Conservation (phyloP, 1,140 invertebrate genomes). For the Aphelinus atriplicis region DNA sequence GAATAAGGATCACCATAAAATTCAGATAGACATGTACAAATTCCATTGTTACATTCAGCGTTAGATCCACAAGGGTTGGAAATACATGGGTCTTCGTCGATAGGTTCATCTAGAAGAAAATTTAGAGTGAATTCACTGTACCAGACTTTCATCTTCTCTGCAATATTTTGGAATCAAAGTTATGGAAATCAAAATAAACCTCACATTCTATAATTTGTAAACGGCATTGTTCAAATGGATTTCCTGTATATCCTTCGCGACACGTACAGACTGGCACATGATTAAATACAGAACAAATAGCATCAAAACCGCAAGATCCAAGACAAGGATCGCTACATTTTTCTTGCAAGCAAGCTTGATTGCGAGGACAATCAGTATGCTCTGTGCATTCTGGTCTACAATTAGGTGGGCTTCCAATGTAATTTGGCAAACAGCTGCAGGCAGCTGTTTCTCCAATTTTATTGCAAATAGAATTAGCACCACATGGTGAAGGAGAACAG, state of each 20-base stretch:
- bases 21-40: conserved; percentile 73
- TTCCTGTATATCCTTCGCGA: conserved; percentile 73
- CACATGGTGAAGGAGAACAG: conserved; percentile 80
- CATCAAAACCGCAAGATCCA: conserved; percentile 74
- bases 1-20: conserved; percentile 76
- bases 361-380: conserved; percentile 76
- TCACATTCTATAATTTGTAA: conserved; percentile 65
- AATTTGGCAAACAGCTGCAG: conserved; percentile 75
- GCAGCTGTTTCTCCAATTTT: conserved; percentile 71
- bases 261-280: conserved; percentile 78
- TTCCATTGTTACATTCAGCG: conserved; percentile 70
- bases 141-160: conserved; percentile 22
- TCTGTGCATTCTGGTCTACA: conserved; percentile 79
- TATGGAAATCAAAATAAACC: conserved; percentile 6
- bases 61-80: conserved; percentile 77
- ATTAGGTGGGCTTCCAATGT: conserved; percentile 76
- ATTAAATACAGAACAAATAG: conserved; percentile 74
- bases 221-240: conserved; percentile 74
- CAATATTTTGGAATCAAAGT: conserved; percentile 5
- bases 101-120: conserved; percentile 36
- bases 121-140: conserved; percentile 11
- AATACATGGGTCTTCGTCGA: conserved; percentile 67
- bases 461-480: conserved; percentile 75
- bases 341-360: conserved; percentile 75
- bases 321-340: conserved; percentile 78